phyloP scores from a whole-genome alignment of 2,888 invertebrate genomes.

The Apamea sordens region DNA sequence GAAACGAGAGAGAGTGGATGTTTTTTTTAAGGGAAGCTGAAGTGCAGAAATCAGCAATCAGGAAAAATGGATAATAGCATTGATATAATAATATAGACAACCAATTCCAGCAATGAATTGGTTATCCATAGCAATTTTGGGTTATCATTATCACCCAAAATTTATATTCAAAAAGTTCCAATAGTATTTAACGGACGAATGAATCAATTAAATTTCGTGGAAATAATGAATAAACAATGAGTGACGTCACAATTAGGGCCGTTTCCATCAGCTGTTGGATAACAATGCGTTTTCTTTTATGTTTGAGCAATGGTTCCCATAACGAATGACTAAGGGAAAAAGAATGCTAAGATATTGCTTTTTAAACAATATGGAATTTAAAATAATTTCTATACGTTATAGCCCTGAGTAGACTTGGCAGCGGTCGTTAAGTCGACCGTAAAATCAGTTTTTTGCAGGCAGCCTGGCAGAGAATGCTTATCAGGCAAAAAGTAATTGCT shows the following conservation, averaged over 20 bases:
- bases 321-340: conserved; percentile 14
- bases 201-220: conserved; percentile 55
- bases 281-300: conserved; percentile 54
- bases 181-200: conserved; percentile 31
- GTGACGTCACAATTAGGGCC: conserved; percentile 48
- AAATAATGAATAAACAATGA: conserved; percentile 58
- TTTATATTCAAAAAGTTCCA: neutral
- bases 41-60: neutral
- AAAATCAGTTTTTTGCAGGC: neutral
- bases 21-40: neutral
- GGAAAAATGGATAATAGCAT: neutral
- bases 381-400: neutral
- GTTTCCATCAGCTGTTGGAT: conserved; percentile 40
- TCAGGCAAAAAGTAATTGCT: neutral
- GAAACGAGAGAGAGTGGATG: neutral
- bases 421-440: neutral
- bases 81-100: neutral
- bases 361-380: neutral
- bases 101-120: neutral
- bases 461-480: neutral
- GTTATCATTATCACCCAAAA: neutral
- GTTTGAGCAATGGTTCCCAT: conserved; percentile 44
- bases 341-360: conserved; percentile 29
- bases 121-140: no score
- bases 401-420: neutral